Evolutionary conservation across 2,888 invertebrate species (phyloP).

Genomic region (Alloscopus bannaensis): DNA sequence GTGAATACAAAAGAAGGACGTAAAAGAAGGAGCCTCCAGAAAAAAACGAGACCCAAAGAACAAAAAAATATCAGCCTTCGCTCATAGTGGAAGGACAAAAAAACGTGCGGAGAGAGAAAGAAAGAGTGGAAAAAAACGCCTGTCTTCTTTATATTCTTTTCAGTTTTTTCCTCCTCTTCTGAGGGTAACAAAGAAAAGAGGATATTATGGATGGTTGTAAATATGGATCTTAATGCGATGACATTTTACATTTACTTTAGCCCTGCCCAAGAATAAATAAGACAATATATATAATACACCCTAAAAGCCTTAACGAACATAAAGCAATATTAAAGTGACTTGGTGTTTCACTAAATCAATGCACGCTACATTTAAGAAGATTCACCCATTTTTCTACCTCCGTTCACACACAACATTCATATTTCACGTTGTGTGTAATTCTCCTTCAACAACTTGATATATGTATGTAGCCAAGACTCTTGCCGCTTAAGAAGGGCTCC

Average conservation of each 20-base stretch:
- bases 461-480: no score
- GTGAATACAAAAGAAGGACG: slow-evolving; percentile 23
- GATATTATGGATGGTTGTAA: slow-evolving; percentile 63
- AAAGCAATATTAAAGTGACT: slow-evolving; percentile 63
- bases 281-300: slow-evolving; percentile 53
- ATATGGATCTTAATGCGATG: slow-evolving; percentile 65
- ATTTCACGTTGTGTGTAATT: slow-evolving; percentile 40
- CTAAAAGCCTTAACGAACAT: slow-evolving; percentile 54
- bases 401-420: slow-evolving; percentile 56
- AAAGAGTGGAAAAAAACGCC: slow-evolving; percentile 32
- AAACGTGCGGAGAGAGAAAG: slow-evolving; percentile 10
- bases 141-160: slow-evolving; percentile 47
- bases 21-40: not conserved
- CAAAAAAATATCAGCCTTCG: slow-evolving; percentile 30
- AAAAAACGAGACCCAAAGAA: slow-evolving; percentile 32
- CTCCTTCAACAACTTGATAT: slow-evolving; percentile 47
- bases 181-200: slow-evolving; percentile 37
- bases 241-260: slow-evolving; percentile 63
- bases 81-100: slow-evolving; percentile 17
- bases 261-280: slow-evolving; percentile 64
- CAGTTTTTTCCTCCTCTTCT: slow-evolving; percentile 27
- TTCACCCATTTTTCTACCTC: slow-evolving; percentile 59
- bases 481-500: no score
- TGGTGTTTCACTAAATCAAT: slow-evolving; percentile 57
- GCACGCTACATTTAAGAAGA: slow-evolving; percentile 65